Conservation (phyloP, 2,888 invertebrate species). For the Atrina japonica region DNA sequence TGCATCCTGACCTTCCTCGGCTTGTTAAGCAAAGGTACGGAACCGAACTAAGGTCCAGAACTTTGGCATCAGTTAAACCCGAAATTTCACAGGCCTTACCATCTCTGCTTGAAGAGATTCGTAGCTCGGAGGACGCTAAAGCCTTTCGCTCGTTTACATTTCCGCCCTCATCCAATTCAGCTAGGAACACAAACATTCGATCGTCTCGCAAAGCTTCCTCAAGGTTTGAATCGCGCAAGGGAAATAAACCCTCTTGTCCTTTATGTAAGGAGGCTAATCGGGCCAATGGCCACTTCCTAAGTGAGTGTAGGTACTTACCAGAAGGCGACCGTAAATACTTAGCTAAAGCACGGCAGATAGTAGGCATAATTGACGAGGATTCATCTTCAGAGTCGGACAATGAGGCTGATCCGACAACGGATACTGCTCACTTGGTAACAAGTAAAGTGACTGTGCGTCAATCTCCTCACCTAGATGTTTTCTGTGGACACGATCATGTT, state of each 20-base stretch:
- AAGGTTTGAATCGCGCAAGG: too few relatives aligned
- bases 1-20: conserved; percentile 46
- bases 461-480: conserved; percentile 21
- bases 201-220: not conserved
- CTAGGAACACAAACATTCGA: not conserved
- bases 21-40: conserved; percentile 10
- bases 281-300: conserved; percentile 41
- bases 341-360: conserved; percentile 25
- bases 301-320: conserved; percentile 43
- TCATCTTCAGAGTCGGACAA: not conserved
- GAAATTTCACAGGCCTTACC: conserved; percentile 14
- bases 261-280: conserved; percentile 20
- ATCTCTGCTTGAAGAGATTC: conserved; percentile 12
- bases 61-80: conserved; percentile 21
- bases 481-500: not conserved
- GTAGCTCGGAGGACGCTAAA: conserved; percentile 19
- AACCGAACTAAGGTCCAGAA: conserved; percentile 19
- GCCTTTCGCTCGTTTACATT: not conserved
- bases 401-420: not conserved
- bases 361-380: not conserved
- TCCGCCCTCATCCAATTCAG: not conserved
- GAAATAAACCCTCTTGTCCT: conserved; percentile 13
- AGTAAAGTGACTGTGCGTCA: not conserved
- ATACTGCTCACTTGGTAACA: not conserved
- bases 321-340: conserved; percentile 28